Percentiles rank a stretch among this genome's conserved stretches.
These are phyloP conservation scores for Nansenia antarctica DNA, from an alignment of 2,113 vertebrate species.

Conservation along the genomic window DNA sequence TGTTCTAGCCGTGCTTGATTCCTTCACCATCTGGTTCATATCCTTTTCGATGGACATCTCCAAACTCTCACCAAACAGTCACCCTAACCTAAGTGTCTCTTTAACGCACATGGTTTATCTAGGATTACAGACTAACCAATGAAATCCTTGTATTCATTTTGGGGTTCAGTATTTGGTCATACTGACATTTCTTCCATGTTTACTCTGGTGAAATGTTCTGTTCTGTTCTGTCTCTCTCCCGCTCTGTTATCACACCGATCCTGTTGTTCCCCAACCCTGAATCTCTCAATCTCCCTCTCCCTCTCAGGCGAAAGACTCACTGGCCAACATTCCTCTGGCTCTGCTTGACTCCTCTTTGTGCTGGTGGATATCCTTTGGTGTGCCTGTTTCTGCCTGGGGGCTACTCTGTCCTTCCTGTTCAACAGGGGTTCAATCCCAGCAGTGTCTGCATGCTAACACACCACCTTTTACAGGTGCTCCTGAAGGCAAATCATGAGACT, in stretches of 20 bases:
- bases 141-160: no score
- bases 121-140: neutral
- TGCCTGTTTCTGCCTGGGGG: constrained; percentile 22
- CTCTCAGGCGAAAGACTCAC: constrained; percentile 81
- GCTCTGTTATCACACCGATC: neutral
- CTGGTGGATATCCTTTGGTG: constrained; percentile 92
- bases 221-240: neutral
- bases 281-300: neutral
- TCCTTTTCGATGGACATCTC: constrained; percentile 72
- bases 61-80: neutral
- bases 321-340: constrained; percentile 87
- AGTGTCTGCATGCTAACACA: neutral
- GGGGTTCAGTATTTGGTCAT: no score
- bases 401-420: neutral
- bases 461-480: neutral
- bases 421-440: neutral
- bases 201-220: constrained; percentile 22
- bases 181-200: constrained; percentile 21
- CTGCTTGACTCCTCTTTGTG: constrained; percentile 89
- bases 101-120: neutral
- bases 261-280: neutral
- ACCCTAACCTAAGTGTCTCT: no score
- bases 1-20: constrained; percentile 81
- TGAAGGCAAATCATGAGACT: neutral
- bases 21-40: constrained; percentile 85